Evolutionary conservation across 2,113 vertebrate genomes (phyloP).

Genomic region (Phaethornis superciliosus): DNA sequence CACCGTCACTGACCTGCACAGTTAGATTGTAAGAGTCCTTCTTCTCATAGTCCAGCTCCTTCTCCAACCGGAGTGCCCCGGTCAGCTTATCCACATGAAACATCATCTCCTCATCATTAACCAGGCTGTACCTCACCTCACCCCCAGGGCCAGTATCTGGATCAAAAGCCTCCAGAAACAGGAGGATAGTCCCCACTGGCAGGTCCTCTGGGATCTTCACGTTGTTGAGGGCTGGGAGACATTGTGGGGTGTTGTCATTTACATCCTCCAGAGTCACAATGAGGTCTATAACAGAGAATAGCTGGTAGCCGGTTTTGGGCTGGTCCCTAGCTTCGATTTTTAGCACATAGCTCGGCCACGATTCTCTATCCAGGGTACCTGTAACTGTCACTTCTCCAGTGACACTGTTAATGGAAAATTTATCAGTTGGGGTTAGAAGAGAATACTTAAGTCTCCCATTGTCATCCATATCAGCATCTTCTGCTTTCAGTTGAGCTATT

Average conservation of each 20-base stretch:
- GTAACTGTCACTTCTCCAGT: conserved; percentile 87
- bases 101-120: conserved; percentile 80
- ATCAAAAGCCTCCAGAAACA: conserved; percentile 91
- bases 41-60: conserved; percentile 91
- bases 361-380: conserved; percentile 86
- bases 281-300: conserved; percentile 83
- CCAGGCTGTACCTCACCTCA: conserved; percentile 85
- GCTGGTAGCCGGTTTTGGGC: conserved; percentile 77
- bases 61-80: conserved; percentile 86
- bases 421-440: conserved; percentile 83
- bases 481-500: conserved; percentile 81
- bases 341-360: conserved; percentile 80
- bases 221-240: conserved; percentile 80
- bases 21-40: conserved; percentile 88
- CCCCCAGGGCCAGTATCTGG: conserved; percentile 85
- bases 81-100: conserved; percentile 85
- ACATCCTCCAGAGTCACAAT: conserved; percentile 86
- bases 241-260: conserved; percentile 93
- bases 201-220: conserved; percentile 91
- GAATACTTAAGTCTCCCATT: conserved; percentile 84
- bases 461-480: conserved; percentile 83
- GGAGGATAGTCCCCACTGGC: conserved; percentile 83
- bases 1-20: conserved; percentile 86
- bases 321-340: conserved; percentile 89
- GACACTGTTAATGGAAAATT: conserved; percentile 84